Evolutionary conservation across 2,113 vertebrate genomes (phyloP).

Genomic region (Ammodytes marinus): DNA sequence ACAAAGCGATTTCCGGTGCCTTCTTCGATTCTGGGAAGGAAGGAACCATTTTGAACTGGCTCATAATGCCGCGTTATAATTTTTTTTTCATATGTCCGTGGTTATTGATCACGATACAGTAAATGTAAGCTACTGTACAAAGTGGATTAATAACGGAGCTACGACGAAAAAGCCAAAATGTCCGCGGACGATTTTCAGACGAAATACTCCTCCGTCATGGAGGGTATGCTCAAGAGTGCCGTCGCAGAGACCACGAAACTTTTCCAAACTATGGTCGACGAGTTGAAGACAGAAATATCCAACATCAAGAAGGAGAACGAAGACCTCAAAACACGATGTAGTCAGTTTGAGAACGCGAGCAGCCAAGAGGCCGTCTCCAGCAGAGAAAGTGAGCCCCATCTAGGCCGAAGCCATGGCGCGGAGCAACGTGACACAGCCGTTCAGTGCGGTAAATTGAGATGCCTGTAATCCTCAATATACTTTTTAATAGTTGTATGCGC

Average conservation of each 20-base stretch:
- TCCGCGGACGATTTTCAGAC: conserved; percentile 72
- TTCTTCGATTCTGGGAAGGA: background rate
- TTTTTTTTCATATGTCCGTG: too few relatives aligned
- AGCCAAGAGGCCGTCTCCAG: background rate
- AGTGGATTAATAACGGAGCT: accelerated
- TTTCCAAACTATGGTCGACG: conserved; percentile 79
- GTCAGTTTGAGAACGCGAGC: conserved; percentile 37
- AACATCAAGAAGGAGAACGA: conserved; percentile 77
- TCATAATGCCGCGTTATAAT: background rate
- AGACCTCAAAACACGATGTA: conserved; percentile 68
- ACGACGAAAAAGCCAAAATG: conserved; percentile 46
- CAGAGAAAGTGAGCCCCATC: background rate
- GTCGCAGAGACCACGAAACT: conserved; percentile 81
- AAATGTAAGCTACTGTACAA: background rate
- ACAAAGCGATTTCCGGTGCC: conserved; percentile 12
- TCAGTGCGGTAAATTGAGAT: conserved; percentile 79
- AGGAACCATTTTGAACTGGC: conserved; percentile 62
- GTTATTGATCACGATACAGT: background rate
- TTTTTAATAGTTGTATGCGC: too few relatives aligned
- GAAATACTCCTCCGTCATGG: conserved; percentile 79
- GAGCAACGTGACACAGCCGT: conserved; percentile 71
- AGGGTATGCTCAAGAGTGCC: conserved; percentile 73
- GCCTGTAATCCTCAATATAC: background rate
- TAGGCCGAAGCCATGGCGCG: background rate
- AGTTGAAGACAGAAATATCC: conserved; percentile 78